A percentile compares a stretch with the other conserved stretches of the same genome.
Conservation (phyloP, 2,113 vertebrate species). For the Phyllostomus discolor region DNA sequence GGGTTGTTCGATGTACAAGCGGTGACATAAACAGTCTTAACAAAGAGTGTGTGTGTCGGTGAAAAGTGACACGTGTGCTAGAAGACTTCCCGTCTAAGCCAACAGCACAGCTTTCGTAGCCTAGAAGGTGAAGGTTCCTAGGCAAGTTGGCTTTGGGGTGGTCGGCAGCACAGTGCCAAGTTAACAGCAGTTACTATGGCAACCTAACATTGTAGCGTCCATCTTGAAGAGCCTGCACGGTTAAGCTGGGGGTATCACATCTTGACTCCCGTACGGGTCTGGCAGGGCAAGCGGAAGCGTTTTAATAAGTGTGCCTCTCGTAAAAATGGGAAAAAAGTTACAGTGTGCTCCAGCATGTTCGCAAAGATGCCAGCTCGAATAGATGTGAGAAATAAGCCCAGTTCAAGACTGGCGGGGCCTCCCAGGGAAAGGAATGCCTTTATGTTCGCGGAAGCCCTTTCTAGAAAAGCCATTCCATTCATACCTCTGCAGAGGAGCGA, state of each 20-base stretch:
- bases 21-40: not conserved
- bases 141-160: not conserved
- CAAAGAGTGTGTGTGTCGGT: not conserved
- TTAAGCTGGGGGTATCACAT: not conserved
- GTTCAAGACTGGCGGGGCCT: constrained; percentile 11
- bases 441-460: constrained; percentile 37
- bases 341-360: constrained; percentile 16
- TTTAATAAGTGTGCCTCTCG: not conserved
- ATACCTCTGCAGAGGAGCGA: constrained; percentile 9
- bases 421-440: constrained; percentile 59
- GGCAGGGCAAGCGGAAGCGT: not conserved
- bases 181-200: constrained; percentile 1
- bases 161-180: not conserved
- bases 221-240: not conserved
- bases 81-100: not conserved
- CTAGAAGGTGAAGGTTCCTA: not conserved
- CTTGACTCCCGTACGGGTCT: not conserved
- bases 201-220: not conserved
- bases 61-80: constrained; percentile 38
- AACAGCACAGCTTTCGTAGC: not conserved
- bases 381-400: constrained; percentile 30
- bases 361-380: constrained; percentile 35
- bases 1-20: not conserved
- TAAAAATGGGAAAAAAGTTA: not conserved
- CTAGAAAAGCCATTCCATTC: constrained; percentile 62